phyloP scores from a whole-genome alignment of 2,113 vertebrate genomes.

The Microcebus ravelobensis region DNA sequence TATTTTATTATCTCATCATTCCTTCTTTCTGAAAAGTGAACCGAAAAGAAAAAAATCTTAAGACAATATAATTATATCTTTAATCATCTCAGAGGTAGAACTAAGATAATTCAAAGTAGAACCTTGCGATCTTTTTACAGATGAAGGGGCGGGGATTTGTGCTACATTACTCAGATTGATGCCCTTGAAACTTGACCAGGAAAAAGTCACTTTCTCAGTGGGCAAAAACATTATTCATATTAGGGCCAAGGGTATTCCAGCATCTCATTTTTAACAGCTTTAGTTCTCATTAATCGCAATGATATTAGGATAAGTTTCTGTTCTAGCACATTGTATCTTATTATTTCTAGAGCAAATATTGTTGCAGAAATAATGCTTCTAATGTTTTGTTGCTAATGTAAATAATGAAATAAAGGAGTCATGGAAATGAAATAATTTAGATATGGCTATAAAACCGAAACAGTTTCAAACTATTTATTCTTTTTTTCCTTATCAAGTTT shows the following conservation, averaged over 20 bases:
- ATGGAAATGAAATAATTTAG: background rate
- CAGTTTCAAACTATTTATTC: background rate
- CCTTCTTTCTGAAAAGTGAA: conserved; percentile 49
- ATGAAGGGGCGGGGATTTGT: background rate
- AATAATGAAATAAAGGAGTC: background rate
- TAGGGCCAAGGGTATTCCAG: background rate
- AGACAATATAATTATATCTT: conserved; percentile 63
- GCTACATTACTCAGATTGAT: background rate
- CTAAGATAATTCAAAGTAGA: conserved; percentile 15
- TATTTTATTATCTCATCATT: conserved; percentile 55
- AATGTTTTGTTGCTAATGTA: background rate
- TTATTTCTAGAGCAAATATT: background rate
- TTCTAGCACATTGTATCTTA: background rate
- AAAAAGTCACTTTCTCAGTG: conserved; percentile 50
- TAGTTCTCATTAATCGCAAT: background rate
- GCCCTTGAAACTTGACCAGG: conserved; percentile 21
- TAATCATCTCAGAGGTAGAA: conserved; percentile 61
- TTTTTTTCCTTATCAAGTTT: background rate
- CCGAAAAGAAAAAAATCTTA: conserved; percentile 35
- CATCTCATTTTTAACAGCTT: conserved; percentile 15
- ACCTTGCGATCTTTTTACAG: background rate
- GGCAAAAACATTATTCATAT: background rate
- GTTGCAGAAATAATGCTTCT: background rate
- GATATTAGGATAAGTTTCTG: background rate
- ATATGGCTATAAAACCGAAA: background rate